A percentile compares a stretch with the other conserved stretches of the same genome.
Conservation (phyloP, 2,888 invertebrate genomes). For the Tipula unca region DNA sequence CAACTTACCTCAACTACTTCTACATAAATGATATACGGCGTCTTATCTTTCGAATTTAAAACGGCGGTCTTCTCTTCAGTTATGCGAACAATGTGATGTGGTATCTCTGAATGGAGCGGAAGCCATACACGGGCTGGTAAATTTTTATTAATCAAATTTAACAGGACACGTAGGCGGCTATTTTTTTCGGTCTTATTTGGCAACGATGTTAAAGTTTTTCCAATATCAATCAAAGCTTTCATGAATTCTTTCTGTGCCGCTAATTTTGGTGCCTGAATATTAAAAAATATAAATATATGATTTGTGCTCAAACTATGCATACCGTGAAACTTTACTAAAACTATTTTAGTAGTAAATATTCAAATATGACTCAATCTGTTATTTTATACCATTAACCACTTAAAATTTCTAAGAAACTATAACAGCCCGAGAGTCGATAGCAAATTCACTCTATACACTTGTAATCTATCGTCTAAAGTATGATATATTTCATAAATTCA, state of each 20-base stretch:
- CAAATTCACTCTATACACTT: not conserved
- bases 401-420: not conserved
- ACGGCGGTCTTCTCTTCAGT: conserved; percentile 96
- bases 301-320: not conserved
- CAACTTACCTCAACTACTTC: conserved; percentile 73
- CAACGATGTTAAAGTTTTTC: conserved; percentile 69
- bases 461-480: not conserved
- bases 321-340: not conserved
- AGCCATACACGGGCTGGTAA: conserved; percentile 97
- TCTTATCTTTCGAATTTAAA: conserved; percentile 84
- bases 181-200: conserved; percentile 88
- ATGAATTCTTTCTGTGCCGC: conserved; percentile 80
- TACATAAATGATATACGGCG: conserved; percentile 96
- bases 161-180: conserved; percentile 83
- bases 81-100: conserved; percentile 92
- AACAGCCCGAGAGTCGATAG: not conserved
- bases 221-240: conserved; percentile 78
- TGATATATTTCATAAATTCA: no score
- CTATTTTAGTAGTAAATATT: conserved; percentile 14
- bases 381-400: conserved; percentile 8
- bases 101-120: conserved; percentile 70
- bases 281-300: not conserved
- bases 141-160: conserved; percentile 90
- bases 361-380: not conserved
- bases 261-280: conserved; percentile 63